Evolutionary conservation across 2,797 vertebrate genomes (phyloP).

Genomic region (Pelochelys cantorii): DNA sequence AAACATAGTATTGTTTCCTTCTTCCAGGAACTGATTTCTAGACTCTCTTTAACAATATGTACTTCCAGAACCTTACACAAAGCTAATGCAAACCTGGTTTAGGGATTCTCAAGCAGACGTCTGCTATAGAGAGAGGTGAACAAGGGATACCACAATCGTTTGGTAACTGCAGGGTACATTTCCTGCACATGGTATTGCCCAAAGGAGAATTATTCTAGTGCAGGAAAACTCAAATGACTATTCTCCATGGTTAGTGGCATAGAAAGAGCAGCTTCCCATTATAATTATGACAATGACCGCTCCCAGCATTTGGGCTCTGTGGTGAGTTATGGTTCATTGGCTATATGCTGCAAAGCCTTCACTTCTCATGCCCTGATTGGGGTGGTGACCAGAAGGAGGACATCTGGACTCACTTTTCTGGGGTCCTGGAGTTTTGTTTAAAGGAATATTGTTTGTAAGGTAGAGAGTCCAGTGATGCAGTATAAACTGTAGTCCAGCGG

Average conservation of each 20-base stretch:
- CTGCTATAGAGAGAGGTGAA: not conserved
- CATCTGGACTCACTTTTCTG: not conserved
- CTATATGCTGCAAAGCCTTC: not conserved
- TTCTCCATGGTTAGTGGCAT: constrained; percentile 41
- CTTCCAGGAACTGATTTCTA: not conserved
- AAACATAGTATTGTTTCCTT: constrained; percentile 65
- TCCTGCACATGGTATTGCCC: constrained; percentile 21
- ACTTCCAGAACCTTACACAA: constrained; percentile 31
- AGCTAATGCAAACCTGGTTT: not conserved
- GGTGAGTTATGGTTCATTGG: not conserved
- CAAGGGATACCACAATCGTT: not conserved
- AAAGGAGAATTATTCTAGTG: constrained; percentile 2
- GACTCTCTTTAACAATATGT: constrained; percentile 30
- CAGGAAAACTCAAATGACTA: constrained; percentile 10
- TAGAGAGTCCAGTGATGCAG: not conserved
- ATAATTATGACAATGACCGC: constrained; percentile 38
- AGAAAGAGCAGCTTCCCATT: constrained; percentile 22
- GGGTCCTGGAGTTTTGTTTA: not conserved
- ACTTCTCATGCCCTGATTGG: not conserved
- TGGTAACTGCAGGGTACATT: constrained; percentile 41
- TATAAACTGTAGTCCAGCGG: not conserved
- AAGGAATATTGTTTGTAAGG: constrained; percentile 10
- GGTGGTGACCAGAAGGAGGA: not conserved
- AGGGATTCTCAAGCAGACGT: constrained; percentile 38
- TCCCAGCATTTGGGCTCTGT: constrained; percentile 11